Percentiles rank a stretch among this genome's conserved stretches.
Conservation (phyloP, 2,113 vertebrate genomes). For the Cyanoliseus patagonus region DNA sequence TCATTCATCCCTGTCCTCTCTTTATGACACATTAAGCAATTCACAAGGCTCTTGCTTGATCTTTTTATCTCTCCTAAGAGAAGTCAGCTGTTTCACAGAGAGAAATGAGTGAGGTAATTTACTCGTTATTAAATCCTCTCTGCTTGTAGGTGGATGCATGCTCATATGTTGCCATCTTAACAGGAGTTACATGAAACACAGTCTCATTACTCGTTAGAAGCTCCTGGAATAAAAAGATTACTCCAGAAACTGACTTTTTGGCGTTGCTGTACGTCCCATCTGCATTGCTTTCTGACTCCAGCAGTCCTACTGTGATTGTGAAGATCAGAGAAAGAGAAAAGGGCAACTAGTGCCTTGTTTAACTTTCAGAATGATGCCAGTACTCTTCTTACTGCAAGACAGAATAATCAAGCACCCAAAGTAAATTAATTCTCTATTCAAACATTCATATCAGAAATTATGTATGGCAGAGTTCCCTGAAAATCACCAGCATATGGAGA, state of each 20-base stretch:
- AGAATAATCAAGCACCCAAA: slow-evolving; percentile 21
- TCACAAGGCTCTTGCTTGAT: not conserved
- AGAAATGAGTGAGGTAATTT: not conserved
- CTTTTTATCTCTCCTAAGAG: not conserved
- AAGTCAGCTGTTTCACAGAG: not conserved
- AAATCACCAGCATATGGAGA: slow-evolving; percentile 64
- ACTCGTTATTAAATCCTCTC: not conserved
- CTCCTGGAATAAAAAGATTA: not conserved
- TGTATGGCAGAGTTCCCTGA: slow-evolving; percentile 61
- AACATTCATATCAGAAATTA: slow-evolving; percentile 53
- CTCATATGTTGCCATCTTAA: slow-evolving; percentile 25
- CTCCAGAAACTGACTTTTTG: not conserved
- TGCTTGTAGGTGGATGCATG: not conserved
- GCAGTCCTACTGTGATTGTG: not conserved
- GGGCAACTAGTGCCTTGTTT: not conserved
- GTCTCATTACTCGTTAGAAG: not conserved
- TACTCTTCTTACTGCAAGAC: slow-evolving; percentile 1
- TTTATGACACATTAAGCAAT: not conserved
- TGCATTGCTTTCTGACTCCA: not conserved
- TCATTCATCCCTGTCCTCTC: not conserved
- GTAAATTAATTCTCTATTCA: slow-evolving; percentile 57
- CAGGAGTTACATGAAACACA: not conserved
- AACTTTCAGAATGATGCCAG: slow-evolving; percentile 29
- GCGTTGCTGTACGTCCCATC: not conserved
- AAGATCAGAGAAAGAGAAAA: not conserved